A percentile compares a stretch with the other conserved stretches of the same genome.
phyloP scores from a whole-genome alignment of 2,888 invertebrate genomes.

The Julus scanicus region DNA sequence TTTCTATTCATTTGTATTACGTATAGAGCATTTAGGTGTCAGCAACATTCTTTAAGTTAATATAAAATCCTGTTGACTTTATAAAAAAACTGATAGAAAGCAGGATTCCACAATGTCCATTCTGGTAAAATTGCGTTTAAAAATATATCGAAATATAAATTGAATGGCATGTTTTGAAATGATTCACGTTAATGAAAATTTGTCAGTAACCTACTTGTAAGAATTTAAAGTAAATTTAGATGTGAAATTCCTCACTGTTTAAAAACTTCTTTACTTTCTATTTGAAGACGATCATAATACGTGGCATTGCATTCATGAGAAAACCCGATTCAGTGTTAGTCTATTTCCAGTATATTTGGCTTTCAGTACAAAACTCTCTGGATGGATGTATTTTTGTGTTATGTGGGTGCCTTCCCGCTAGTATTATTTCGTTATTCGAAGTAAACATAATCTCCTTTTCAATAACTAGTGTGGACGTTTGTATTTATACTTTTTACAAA shows the following conservation, averaged over 20 bases:
- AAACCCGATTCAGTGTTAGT: neutral
- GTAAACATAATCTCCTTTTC: neutral
- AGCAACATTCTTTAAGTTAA: neutral
- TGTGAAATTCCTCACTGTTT: neutral
- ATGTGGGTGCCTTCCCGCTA: neutral
- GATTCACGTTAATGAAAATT: too few species aligned
- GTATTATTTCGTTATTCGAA: neutral
- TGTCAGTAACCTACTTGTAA: neutral
- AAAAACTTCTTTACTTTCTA: neutral
- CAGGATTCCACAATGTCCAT: too few species aligned
- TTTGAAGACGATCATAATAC: constrained; percentile 9
- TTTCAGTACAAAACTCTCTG: neutral
- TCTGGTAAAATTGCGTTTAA: too few species aligned
- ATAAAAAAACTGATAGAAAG: too few species aligned
- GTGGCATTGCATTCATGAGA: neutral
- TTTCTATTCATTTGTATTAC: neutral
- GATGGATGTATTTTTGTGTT: constrained; percentile 11
- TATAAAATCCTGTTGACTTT: neutral
- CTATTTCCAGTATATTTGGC: neutral
- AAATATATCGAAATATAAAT: too few species aligned
- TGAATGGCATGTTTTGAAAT: too few species aligned
- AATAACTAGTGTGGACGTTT: neutral
- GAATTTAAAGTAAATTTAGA: neutral
- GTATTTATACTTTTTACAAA: neutral
- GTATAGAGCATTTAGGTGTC: neutral